Evolutionary conservation across 2,797 vertebrate genomes (phyloP).

Genomic region (Tarsius wallacei): DNA sequence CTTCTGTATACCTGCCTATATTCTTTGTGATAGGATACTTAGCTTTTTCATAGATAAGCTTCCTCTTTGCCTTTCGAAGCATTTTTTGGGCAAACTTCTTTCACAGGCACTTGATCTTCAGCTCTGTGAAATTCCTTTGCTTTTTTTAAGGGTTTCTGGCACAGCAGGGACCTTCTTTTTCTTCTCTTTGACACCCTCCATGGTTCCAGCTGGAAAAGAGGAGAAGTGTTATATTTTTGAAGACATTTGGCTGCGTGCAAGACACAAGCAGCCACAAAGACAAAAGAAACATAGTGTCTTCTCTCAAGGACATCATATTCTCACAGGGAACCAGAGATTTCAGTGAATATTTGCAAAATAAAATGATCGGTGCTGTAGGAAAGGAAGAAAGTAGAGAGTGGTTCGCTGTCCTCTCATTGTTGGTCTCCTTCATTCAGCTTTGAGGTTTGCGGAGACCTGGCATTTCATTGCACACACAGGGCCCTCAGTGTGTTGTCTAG

Average conservation of each 20-base stretch:
- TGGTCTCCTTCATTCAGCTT: not conserved
- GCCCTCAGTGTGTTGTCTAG: not conserved
- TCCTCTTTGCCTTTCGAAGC: too few species aligned
- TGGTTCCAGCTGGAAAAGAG: too few species aligned
- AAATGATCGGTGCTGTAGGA: not conserved
- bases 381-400: not conserved
- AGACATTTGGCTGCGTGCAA: not conserved
- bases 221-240: not conserved
- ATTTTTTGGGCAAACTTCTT: too few species aligned
- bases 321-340: constrained; percentile 13
- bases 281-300: not conserved
- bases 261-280: not conserved
- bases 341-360: not conserved
- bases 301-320: not conserved
- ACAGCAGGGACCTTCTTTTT: too few species aligned
- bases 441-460: not conserved
- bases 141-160: too few species aligned
- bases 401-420: not conserved
- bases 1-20: too few species aligned
- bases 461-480: not conserved
- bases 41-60: too few species aligned
- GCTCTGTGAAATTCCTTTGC: too few species aligned
- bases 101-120: too few species aligned
- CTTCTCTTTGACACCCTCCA: too few species aligned
- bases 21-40: too few species aligned